Base-by-base conservation (phyloP, 2,797 vertebrate species). In the Myotis findleyi region DNA sequence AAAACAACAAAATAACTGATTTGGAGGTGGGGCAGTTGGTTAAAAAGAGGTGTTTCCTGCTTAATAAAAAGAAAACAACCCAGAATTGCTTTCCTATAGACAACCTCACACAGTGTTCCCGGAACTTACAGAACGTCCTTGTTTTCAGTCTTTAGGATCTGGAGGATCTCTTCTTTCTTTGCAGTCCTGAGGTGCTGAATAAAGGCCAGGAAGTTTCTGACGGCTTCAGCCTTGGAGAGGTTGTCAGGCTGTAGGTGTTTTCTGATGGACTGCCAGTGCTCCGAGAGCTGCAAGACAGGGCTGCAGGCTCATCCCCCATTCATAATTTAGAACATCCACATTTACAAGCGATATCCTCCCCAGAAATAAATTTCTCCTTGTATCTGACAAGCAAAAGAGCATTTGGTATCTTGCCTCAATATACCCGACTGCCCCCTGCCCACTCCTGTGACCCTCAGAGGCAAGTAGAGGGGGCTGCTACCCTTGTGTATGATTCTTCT, bases 181-280 rank as follows among this genome's bases (percentile, higher is more conserved):
- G 99, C 98, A 95, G 98, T 99, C 97, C 99, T 98, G 96, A 99
- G 98, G 95, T 97, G 99, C 97, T 99, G 99, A 97, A 99, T 98
- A 66, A 99, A 99, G 55, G 98, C 98, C 97, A 99, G 98, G 98
- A 99, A 99, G 98, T 98, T 99, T 95, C 98, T 98, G 71, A 98
- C 99, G 25, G 99, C 99, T 68, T 98, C 97, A 41, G 99, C 97
- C 97, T 99, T 99, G 89, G 99, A 99, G 97, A 99, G 98, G 88
- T 97, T 99, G 57, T 98, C 98, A 13, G 99, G 99, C 95, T 99
- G 98, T 97, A 99, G 96, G 81, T 99, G 96, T 96, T 99, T 98
- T 96, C 98, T 97, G 77, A 98, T 94, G 13, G 95, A 96, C 96
- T 99, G 97, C 99, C 99, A 99, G 47, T 99, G 99, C 94, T 99